Evolutionary conservation across 2,113 vertebrate genomes (phyloP), one percentile per base, ranked within the genome.

Genomic region (Podocnemis expansa): DNA sequence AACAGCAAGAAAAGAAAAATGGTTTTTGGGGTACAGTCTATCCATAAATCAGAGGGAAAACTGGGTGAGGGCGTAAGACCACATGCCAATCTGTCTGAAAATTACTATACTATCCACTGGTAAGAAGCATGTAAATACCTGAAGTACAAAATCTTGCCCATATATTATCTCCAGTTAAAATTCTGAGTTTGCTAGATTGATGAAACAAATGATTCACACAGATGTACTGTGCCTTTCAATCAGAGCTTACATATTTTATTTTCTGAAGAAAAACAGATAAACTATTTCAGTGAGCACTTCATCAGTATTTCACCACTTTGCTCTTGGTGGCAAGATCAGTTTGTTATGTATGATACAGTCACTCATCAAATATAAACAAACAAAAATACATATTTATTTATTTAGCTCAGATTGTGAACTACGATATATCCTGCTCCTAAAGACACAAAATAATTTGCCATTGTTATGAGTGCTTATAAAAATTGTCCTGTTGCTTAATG

Each of bases 261-360:
- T 97, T 88, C 95, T 91, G 84, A 93, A 95, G 96, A 96, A 89
- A 97, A 97, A 87, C 93, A 95, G 97, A 98, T 96, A 94, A 97
- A 97, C 97, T 94, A 96, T 84, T 96, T 93, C 96, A 92, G 67
- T 47, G 89, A 94, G 96, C 83, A 94, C 97, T 98, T 97, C 95
- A 97, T 93, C 97, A 96, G 97, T 94, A 93, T 94, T 96, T 96
- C 89, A 73, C 89, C 93, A 96, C 93, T 87, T 93, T 63, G n/a
- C 91, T 95, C 88, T 94, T 2, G 3, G 89, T 78, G 82, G 94
- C 91, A 90, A 90, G 24, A 58, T 91, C 93, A 87, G 89, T 90
- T 95, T 91, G 84, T 73, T 82, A 63, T 82, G 89, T 84, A 45
- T 94, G 49, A 96, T 94, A 93, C 80, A 80, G 94, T 89, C 94